Conservation (phyloP, 1,140 invertebrate genomes). For the Lepidurus packardi region DNA sequence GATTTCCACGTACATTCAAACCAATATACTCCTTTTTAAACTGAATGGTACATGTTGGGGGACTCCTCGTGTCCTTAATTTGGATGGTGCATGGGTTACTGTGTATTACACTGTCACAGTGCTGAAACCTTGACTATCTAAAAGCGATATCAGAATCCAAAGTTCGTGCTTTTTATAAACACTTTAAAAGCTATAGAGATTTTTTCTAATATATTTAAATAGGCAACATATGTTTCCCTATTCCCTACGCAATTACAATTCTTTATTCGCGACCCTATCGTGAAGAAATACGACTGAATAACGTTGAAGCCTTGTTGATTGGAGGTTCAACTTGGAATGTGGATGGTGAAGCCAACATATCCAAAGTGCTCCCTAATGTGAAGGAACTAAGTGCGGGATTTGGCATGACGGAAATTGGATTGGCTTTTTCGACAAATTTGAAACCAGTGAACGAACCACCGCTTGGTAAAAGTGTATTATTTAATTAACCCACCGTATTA, state of each 20-base stretch:
- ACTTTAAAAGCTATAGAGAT: not conserved
- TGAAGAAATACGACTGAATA: not conserved
- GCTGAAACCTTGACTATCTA: not conserved
- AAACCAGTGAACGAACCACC: not conserved
- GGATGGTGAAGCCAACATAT: not conserved
- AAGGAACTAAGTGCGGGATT: not conserved
- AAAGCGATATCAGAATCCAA: not conserved
- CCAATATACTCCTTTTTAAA: slow-evolving; percentile 9
- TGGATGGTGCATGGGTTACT: not conserved
- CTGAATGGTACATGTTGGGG: slow-evolving; percentile 15
- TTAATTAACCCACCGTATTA: not conserved
- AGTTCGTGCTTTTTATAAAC: not conserved
- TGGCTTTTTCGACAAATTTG: not conserved
- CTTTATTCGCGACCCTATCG: slow-evolving; percentile 1
- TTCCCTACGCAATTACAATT: slow-evolving; percentile 26
- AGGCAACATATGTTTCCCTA: not conserved
- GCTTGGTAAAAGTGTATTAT: not conserved
- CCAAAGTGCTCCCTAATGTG: not conserved
- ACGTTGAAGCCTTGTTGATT: not conserved
- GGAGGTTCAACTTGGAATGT: not conserved
- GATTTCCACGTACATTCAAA: not conserved
- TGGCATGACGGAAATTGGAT: slow-evolving; percentile 25
- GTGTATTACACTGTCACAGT: not conserved
- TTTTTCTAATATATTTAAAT: not conserved
- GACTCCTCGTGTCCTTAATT: not conserved